Percentiles rank a stretch among this genome's conserved stretches.
Evolutionary conservation across 2,888 invertebrate species (phyloP).

Genomic region (Chromoteleia sp.): DNA sequence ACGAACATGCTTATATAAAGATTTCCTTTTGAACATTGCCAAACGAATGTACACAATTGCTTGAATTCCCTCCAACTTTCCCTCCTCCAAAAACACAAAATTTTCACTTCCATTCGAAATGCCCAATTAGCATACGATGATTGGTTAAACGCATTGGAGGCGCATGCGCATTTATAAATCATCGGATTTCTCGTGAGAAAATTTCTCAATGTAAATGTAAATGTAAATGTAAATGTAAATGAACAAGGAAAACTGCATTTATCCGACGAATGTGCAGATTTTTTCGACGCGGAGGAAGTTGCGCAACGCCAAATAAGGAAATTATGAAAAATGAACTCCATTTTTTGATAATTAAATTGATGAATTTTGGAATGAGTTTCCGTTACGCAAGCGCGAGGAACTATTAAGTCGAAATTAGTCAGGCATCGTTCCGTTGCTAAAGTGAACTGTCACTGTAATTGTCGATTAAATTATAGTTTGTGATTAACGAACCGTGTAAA

Average conservation of each 20-base stretch:
- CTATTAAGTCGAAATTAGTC: slow-evolving; percentile 46
- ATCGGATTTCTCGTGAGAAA: slow-evolving; percentile 46
- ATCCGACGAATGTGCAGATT: slow-evolving; percentile 34
- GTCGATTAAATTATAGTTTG: slow-evolving; percentile 32
- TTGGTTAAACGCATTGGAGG: slow-evolving; percentile 27
- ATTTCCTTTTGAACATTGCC: too few relatives aligned
- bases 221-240: slow-evolving; percentile 60
- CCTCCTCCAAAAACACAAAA: slow-evolving; percentile 8
- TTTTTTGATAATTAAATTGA: slow-evolving; percentile 61
- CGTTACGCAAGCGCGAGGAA: slow-evolving; percentile 35
- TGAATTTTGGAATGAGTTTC: slow-evolving; percentile 47
- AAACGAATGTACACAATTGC: too few relatives aligned
- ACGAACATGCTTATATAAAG: too few relatives aligned
- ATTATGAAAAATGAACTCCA: slow-evolving; percentile 50
- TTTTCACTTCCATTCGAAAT: slow-evolving; percentile 35
- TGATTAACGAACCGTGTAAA: slow-evolving; percentile 55
- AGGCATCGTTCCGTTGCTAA: slow-evolving; percentile 26
- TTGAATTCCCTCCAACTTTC: background rate
- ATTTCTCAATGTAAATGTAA: slow-evolving; percentile 60
- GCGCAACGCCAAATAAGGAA: slow-evolving; percentile 56
- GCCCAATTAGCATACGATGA: slow-evolving; percentile 50
- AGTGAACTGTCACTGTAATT: slow-evolving; percentile 60
- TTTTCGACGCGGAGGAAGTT: slow-evolving; percentile 50
- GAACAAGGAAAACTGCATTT: slow-evolving; percentile 59
- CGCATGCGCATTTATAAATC: slow-evolving; percentile 58